Base-by-base conservation (phyloP, 2,888 invertebrate species). In the Drosophila prolongata region DNA sequence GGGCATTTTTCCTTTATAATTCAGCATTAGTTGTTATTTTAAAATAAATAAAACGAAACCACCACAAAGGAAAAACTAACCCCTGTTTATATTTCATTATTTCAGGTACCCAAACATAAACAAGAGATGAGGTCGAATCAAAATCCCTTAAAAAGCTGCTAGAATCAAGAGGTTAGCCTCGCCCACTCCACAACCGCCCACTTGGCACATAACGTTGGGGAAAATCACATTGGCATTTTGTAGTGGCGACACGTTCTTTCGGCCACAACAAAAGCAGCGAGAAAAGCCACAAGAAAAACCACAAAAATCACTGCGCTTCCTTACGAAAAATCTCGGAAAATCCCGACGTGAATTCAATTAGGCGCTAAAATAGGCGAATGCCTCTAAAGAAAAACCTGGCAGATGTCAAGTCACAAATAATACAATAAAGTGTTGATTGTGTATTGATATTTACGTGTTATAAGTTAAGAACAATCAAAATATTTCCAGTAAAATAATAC, bases 341-440 rank as follows among this genome's bases (percentile, higher is more conserved):
- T 66, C 50, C 50, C 68, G 16, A 61, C 47, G 52, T 62, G 70
- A 79, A 79, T 82, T 82, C 65, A 75, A 82, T 84, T 77, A 67
- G 77, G 55, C 66, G 65, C 37, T 42, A 54, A 40, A 52, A 60
- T 43, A 67, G 59, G 52, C 56, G 58, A 73, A 66, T 47, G 73
- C 58, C 56, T 60, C 8, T 34, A 57, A 57, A 60, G 37, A 47
- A 62, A 66, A 62, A 43, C 56, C 42, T 38, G 35, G 42, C 58
- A 69, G 68, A 84, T 87, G 71, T 74, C 58, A 62, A 65, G 43
- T 58, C 27, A 54, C 47, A 47, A 38, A 62, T 74, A 56, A 50
- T 58, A 19, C 47, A 54, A 56, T 55, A 75, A 42, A 75, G 52
- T 59, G 68, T 49, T 46, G 46, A 60, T 53, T 47, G 67, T 65